Percentiles rank a stretch among this genome's conserved stretches.
These are phyloP conservation scores for Schizotus pectinicornis DNA, from an alignment of 2,888 invertebrate genomes.

Conservation along the genomic window DNA sequence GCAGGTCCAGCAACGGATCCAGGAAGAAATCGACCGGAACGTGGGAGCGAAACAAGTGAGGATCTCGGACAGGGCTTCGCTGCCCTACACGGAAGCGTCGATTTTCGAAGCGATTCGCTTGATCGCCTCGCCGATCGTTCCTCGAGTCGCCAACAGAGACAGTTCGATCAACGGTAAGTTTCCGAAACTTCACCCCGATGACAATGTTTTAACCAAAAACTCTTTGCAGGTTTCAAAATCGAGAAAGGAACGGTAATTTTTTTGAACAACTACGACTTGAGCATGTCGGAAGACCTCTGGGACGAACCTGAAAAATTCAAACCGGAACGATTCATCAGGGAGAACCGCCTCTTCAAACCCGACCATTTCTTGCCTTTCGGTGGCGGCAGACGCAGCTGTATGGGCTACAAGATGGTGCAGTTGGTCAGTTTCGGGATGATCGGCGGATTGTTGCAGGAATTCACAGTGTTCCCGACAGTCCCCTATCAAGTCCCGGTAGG, in stretches of 20 bases:
- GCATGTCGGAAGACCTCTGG: slow-evolving; percentile 69
- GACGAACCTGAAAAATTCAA: slow-evolving; percentile 64
- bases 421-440: slow-evolving; percentile 64
- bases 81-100: slow-evolving; percentile 68
- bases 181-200: no score
- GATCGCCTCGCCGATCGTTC: slow-evolving; percentile 72
- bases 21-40: slow-evolving; percentile 62
- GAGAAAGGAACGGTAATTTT: slow-evolving; percentile 69
- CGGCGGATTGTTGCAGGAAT: slow-evolving; percentile 63
- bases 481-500: slow-evolving; percentile 63
- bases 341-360: slow-evolving; percentile 65
- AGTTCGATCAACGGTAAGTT: slow-evolving; percentile 68
- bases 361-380: slow-evolving; percentile 72
- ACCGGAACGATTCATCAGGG: slow-evolving; percentile 67
- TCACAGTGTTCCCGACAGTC: slow-evolving; percentile 60
- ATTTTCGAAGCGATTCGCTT: slow-evolving; percentile 68
- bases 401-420: slow-evolving; percentile 73
- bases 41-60: slow-evolving; percentile 47
- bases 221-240: slow-evolving; percentile 64
- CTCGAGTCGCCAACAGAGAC: slow-evolving; percentile 69
- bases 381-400: slow-evolving; percentile 69
- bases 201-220: no score
- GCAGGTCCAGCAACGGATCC: slow-evolving; percentile 62
- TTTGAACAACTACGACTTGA: slow-evolving; percentile 71
- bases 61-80: slow-evolving; percentile 57